Evolutionary conservation across 2,888 invertebrate genomes (phyloP), one percentile per base, ranked within the genome.

Genomic region (Scrobipalpa atriplicella): DNA sequence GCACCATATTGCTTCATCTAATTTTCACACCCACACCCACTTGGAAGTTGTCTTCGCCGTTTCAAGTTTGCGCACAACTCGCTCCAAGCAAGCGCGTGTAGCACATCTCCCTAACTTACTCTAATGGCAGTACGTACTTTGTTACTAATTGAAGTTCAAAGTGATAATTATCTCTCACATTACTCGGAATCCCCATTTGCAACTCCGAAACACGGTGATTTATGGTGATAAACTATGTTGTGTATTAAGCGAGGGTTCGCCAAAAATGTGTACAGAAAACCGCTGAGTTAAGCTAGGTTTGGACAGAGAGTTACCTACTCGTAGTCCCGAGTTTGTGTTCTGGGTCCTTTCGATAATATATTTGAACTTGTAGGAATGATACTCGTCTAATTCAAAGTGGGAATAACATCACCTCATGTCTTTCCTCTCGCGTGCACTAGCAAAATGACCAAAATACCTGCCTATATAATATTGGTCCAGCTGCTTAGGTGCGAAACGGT

Each of bases 341-440:
- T 75, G 78, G 78, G 82, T 81, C 82, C 81, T 77, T 73, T 78
- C 75, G 79, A 83, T 81, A 84, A 86, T 84, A 29, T 29, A 29
- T n/a, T n/a, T n/a, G n/a, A n/a, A n/a, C n/a, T n/a, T n/a, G n/a
- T n/a, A n/a, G n/a, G n/a, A n/a, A n/a, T n/a, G n/a, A n/a, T n/a
- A n/a, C n/a, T n/a, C 1, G 43, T 43, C 1, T 43, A 10, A 8
- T 13, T 43, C 43, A 11, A 6, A n/a, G n/a, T 43, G 1, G n/a
- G 43, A 43, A 43, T 43, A 43, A 2, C 43, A 43, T 43, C 43
- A 13, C n/a, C 43, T n/a, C 13, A n/a, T n/a, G 29, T 29, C 29
- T 47, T 16, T 47, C 13, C 3, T 10, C 41, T 8, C 41, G 43
- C n/a, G n/a, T 38, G 38, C 38, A 38, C 6, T 8, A 38, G 3